These are phyloP conservation scores for Epinotia brunnichana DNA, from an alignment of 2,888 invertebrate genomes.

Conservation along the genomic window DNA sequence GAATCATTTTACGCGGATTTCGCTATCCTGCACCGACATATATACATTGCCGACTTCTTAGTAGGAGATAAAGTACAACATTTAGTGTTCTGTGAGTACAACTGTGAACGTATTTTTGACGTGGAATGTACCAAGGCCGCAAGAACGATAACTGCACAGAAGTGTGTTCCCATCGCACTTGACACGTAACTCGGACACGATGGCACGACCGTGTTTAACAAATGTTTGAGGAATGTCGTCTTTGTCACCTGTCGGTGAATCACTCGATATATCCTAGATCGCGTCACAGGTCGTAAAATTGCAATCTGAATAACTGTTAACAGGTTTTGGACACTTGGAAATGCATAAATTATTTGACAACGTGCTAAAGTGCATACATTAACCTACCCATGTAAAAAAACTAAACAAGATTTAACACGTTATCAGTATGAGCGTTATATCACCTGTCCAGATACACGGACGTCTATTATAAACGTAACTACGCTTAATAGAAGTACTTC, in stretches of 20 bases:
- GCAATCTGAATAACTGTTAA: neutral
- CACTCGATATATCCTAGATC: slow-evolving; percentile 2
- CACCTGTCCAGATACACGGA: too few relatives aligned
- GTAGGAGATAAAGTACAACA: too few relatives aligned
- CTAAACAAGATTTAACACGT: too few relatives aligned
- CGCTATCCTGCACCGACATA: too few relatives aligned
- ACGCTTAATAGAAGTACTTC: too few relatives aligned
- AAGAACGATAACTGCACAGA: slow-evolving; percentile 2
- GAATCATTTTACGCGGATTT: too few relatives aligned
- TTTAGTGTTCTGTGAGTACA: neutral
- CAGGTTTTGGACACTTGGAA: neutral
- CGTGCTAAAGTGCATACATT: too few relatives aligned
- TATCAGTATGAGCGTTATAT: too few relatives aligned
- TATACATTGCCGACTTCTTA: neutral
- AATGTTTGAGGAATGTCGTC: slow-evolving; percentile 40
- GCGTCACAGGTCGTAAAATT: neutral
- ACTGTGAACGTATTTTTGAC: neutral
- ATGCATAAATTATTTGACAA: too few relatives aligned
- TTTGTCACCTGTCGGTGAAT: slow-evolving; percentile 35
- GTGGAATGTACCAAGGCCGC: neutral
- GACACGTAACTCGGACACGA: slow-evolving; percentile 14
- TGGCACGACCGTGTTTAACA: slow-evolving; percentile 14
- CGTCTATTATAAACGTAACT: too few relatives aligned
- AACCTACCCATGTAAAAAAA: too few relatives aligned
- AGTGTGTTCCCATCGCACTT: slow-evolving; percentile 20